Evolutionary conservation across 2,888 invertebrate species (phyloP).

Genomic region (Exocentrus adspersus): DNA sequence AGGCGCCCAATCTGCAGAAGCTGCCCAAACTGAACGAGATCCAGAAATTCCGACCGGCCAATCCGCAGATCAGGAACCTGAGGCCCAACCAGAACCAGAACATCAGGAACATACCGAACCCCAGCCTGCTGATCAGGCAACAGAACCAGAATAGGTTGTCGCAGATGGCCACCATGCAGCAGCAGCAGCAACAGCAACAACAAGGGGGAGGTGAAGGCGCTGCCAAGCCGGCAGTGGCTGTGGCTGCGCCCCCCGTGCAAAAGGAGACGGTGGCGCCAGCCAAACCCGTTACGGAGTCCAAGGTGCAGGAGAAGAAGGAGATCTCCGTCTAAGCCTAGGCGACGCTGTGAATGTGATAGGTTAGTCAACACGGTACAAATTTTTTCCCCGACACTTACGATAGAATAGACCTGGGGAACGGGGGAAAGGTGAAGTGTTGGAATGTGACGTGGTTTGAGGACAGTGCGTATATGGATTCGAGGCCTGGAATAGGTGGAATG

Average conservation of each 20-base stretch:
- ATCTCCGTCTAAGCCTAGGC: slow-evolving; percentile 46
- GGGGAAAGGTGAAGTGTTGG: too few species aligned
- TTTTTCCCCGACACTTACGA: too few species aligned
- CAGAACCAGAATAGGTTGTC: slow-evolving; percentile 63
- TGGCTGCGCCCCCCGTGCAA: slow-evolving; percentile 6
- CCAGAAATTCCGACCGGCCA: slow-evolving; percentile 57
- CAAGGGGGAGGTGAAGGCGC: too few species aligned
- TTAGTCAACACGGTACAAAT: slow-evolving; percentile 18
- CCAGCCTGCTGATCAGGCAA: slow-evolving; percentile 69
- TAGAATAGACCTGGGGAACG: too few species aligned
- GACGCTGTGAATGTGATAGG: slow-evolving; percentile 11
- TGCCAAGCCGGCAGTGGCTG: too few species aligned
- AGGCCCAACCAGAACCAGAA: slow-evolving; percentile 67
- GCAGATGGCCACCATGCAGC: slow-evolving; percentile 31
- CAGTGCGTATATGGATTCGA: too few species aligned
- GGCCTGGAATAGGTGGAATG: too few species aligned
- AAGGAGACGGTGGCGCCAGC: slow-evolving; percentile 31
- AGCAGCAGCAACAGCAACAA: too few species aligned
- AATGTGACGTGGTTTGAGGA: too few species aligned
- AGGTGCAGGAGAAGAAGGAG: slow-evolving; percentile 48
- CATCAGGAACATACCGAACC: slow-evolving; percentile 73
- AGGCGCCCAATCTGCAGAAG: slow-evolving; percentile 53
- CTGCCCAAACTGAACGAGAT: slow-evolving; percentile 65
- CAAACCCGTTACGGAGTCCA: slow-evolving; percentile 38
- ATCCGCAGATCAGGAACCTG: slow-evolving; percentile 54